A percentile compares a stretch with the other conserved stretches of the same genome.
Evolutionary conservation across 2,888 invertebrate species (phyloP).

Genomic region (Cheilosia scutellata): DNA sequence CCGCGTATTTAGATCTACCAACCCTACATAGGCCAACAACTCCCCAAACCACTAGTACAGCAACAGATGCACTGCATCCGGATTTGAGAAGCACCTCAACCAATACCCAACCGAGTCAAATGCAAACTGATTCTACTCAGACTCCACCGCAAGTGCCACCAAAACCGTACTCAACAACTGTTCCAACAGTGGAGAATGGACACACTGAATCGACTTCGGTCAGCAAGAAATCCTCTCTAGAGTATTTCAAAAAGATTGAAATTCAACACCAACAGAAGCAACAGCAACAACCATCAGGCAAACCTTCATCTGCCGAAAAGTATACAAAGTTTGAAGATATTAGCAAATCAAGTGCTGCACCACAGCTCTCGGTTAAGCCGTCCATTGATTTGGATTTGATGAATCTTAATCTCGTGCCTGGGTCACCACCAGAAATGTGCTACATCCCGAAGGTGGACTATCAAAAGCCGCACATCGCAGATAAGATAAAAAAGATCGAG

Average conservation of each 20-base stretch:
- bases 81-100: conserved; percentile 75
- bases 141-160: conserved; percentile 80
- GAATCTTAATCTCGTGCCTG: conserved; percentile 86
- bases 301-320: conserved; percentile 81
- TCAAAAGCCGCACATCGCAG: conserved; percentile 85
- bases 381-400: conserved; percentile 81
- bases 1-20: conserved; percentile 82
- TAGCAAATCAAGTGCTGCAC: conserved; percentile 20
- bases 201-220: conserved; percentile 86
- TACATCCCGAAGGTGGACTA: conserved; percentile 86
- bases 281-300: conserved; percentile 26
- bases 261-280: conserved; percentile 78
- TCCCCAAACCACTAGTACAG: conserved; percentile 73
- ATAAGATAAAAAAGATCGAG: conserved; percentile 86
- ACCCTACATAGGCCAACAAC: conserved; percentile 79
- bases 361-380: conserved; percentile 31
- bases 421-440: conserved; percentile 89
- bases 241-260: conserved; percentile 88
- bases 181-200: conserved; percentile 51
- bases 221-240: conserved; percentile 87
- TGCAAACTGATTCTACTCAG: conserved; percentile 79
- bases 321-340: conserved; percentile 84
- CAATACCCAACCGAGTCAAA: conserved; percentile 76
- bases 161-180: conserved; percentile 79
- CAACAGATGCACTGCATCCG: conserved; percentile 53